A percentile compares a stretch with the other conserved stretches of the same genome.
phyloP scores from a whole-genome alignment of 2,113 vertebrate species.

The Halcyon malimbica region DNA sequence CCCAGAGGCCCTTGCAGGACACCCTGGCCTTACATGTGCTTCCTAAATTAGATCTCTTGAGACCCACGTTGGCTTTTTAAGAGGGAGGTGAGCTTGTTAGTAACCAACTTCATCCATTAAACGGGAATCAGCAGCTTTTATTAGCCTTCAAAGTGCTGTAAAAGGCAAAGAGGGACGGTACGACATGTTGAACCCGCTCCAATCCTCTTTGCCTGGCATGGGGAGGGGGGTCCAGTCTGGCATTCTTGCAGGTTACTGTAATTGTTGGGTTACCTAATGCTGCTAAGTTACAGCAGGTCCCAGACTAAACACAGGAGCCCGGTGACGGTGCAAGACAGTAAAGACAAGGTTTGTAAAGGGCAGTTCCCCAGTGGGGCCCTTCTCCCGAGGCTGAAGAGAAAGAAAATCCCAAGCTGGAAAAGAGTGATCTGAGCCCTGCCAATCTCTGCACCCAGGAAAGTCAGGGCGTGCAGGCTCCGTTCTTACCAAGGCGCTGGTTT shows the following conservation, averaged over 20 bases:
- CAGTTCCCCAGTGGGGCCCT: not conserved
- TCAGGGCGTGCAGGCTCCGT: not conserved
- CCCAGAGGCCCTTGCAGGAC: not conserved
- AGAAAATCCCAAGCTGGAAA: not conserved
- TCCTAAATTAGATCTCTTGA: constrained; percentile 46
- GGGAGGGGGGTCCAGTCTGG: not conserved
- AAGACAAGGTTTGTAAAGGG: not conserved
- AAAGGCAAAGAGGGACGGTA: not conserved
- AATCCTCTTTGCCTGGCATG: not conserved
- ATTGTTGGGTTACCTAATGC: not conserved
- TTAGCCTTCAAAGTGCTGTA: not conserved
- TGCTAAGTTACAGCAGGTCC: not conserved
- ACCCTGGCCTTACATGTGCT: not conserved
- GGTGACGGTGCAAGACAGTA: not conserved
- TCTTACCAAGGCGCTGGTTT: not conserved
- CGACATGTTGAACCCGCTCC: not conserved
- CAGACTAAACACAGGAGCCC: not conserved
- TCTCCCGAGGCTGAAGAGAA: not conserved
- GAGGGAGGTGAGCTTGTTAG: constrained; percentile 30
- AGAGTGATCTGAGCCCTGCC: not conserved
- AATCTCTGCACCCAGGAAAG: constrained; percentile 18
- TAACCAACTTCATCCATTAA: not conserved
- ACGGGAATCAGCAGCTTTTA: not conserved
- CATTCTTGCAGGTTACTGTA: not conserved
- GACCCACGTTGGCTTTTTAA: not conserved